These are phyloP conservation scores for Siniperca knerii DNA, from an alignment of 2,113 vertebrate species.

Conservation along the genomic window DNA sequence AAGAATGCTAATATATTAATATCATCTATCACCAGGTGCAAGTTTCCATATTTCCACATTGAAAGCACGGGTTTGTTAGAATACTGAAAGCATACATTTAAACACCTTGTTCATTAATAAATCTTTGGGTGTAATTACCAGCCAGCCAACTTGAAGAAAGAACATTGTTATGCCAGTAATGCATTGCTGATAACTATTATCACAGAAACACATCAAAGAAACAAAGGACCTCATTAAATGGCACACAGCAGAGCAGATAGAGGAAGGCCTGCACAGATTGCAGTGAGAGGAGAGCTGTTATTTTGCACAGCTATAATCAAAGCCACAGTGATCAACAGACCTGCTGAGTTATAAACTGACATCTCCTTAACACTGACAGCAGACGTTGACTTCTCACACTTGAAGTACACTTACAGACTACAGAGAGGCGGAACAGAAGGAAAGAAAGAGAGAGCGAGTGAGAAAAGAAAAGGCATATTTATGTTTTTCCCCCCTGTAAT, in stretches of 20 bases:
- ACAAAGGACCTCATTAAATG: conserved; percentile 35
- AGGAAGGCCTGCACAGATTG: conserved; percentile 51
- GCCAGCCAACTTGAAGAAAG: not conserved
- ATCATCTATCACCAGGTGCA: not conserved
- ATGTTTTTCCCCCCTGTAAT: not conserved
- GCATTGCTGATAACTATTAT: not conserved
- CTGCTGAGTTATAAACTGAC: conserved; percentile 49
- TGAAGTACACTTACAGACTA: not conserved
- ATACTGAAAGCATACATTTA: not conserved
- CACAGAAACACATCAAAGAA: conserved; percentile 12
- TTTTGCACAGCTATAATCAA: conserved; percentile 69
- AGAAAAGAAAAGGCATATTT: not conserved
- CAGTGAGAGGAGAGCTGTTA: conserved; percentile 44
- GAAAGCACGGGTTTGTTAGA: not conserved
- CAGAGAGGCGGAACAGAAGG: conserved; percentile 8
- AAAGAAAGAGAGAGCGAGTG: not conserved
- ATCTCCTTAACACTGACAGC: conserved; percentile 49
- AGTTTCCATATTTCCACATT: not conserved
- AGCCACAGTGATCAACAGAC: conserved; percentile 49
- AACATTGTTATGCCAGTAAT: not conserved
- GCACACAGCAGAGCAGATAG: conserved; percentile 29
- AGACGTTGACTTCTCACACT: conserved; percentile 43
- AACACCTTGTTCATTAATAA: not conserved
- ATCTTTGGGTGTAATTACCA: not conserved
- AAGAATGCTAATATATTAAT: not conserved